Conservation (phyloP, 2,113 vertebrate species). For the Ictalurus punctatus region DNA sequence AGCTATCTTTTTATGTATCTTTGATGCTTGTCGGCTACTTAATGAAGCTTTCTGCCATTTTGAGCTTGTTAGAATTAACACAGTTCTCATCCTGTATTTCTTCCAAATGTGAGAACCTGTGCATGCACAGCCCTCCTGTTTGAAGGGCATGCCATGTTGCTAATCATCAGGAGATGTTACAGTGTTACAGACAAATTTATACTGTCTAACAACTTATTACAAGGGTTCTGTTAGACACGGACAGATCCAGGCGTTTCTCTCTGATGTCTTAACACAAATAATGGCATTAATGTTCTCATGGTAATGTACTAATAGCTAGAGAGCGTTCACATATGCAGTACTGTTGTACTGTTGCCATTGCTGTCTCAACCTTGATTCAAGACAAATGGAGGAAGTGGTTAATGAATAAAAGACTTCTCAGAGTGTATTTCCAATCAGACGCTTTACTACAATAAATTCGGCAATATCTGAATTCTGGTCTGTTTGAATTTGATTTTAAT, state of each 20-base stretch:
- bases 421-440: background rate
- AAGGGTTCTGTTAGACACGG: background rate
- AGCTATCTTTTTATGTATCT: background rate
- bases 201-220: background rate
- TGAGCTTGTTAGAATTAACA: background rate
- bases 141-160: background rate
- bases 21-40: background rate
- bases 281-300: background rate
- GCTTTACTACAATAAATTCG: background rate
- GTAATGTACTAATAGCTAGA: background rate
- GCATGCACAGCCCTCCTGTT: background rate
- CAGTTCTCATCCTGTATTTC: background rate
- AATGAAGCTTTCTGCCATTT: background rate
- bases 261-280: background rate
- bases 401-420: background rate
- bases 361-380: background rate
- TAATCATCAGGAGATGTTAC: background rate
- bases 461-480: background rate
- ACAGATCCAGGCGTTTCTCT: background rate
- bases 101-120: background rate
- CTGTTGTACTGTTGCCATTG: background rate
- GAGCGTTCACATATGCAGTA: background rate
- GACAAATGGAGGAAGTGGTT: background rate
- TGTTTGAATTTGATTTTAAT: background rate
- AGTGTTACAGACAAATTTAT: background rate